Evolutionary conservation across 2,888 invertebrate genomes (phyloP), one percentile per base, ranked within the genome.

Genomic region (Drosophila mulleri): DNA sequence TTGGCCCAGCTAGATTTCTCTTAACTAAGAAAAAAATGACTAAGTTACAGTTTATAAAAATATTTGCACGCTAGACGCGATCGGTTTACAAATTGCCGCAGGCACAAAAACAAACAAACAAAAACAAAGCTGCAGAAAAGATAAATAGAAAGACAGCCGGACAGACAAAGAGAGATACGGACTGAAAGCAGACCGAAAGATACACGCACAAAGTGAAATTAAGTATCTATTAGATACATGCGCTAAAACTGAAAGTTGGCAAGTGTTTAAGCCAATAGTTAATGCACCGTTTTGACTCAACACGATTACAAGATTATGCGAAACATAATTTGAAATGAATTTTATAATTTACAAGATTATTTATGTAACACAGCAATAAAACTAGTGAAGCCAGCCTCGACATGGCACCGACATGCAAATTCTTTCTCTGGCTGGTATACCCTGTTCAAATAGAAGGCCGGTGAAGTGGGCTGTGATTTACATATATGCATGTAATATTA

Each of bases 51-150:
- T 68, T 80, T 73, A 80, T 71, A 62, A 72, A 86, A 82, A 86
- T 86, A 86, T 88, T 89, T 86, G 86, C 86, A 86, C 86, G 86
- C 89, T 69, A 83, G 67, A 70, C 72, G 67, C 67, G 82, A 71
- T 79, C 60, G 64, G 71, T 39, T 77, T 73, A 86, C 78, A 76
- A 80, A 80, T 83, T 64, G 65, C 81, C 53, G 42, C 41, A 45
- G 39, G 32, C 29, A 44, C 35, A 52, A 16, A 16, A 50, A 50
- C 26, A 26, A 26, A 23, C 23, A 26, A 50, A 18, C 7, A 35
- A 48, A 11, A n/a, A n/a, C 29, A 26, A 20, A 47, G n/a, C 1
- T 32, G 1, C 9, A 26, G 16, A 16, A 45, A 32, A 50, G 7
- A 50, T 11, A 50, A 12, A 29, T 32, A 50, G 14, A 35, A 8